Conservation (phyloP, 2,888 invertebrate species). For the Drosophila mayaguana region DNA sequence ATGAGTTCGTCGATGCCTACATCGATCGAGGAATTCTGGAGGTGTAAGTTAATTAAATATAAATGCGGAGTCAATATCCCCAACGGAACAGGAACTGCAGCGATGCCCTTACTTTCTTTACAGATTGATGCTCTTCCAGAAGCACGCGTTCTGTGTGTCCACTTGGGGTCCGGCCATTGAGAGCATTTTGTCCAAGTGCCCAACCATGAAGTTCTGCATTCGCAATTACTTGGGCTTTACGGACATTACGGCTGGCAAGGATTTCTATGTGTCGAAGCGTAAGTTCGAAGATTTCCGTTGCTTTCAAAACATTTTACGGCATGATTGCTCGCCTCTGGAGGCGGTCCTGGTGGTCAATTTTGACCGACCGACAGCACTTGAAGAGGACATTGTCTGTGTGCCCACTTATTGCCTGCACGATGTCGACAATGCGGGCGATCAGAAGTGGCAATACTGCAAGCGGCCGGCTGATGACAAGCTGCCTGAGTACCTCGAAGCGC, state of each 20-base stretch:
- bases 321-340: conserved; percentile 80
- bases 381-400: conserved; percentile 52
- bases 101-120: not conserved
- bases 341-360: conserved; percentile 81
- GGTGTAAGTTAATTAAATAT: conserved; percentile 61
- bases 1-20: conserved; percentile 72
- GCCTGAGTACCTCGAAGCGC: conserved; percentile 62
- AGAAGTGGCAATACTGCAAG: conserved; percentile 78
- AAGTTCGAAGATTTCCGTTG: conserved; percentile 75
- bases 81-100: too few relatives aligned
- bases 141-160: conserved; percentile 84
- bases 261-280: conserved; percentile 79
- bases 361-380: conserved; percentile 48
- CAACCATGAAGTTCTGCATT: conserved; percentile 88
- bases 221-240: conserved; percentile 87
- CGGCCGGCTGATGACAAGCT: conserved; percentile 71
- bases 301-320: conserved; percentile 69
- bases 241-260: conserved; percentile 86
- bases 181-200: conserved; percentile 87
- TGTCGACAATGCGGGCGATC: conserved; percentile 34
- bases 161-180: conserved; percentile 88
- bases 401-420: conserved; percentile 44
- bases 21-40: conserved; percentile 78
- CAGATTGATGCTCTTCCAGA: conserved; percentile 77
- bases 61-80: too few relatives aligned